Evolutionary conservation across 2,797 vertebrate genomes (phyloP).

Genomic region (Capromys pilorides): DNA sequence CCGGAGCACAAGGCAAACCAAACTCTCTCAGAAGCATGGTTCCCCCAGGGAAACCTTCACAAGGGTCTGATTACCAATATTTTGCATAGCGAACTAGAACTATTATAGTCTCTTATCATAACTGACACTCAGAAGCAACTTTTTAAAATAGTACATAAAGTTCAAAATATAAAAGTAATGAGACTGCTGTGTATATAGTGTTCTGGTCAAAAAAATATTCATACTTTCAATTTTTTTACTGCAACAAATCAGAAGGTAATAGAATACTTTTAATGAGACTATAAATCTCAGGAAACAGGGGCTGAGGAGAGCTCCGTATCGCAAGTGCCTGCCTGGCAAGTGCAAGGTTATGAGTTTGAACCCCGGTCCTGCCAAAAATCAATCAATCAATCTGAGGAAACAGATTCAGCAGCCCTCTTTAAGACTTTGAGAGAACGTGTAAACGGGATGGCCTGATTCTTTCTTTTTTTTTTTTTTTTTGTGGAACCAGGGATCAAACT

Average conservation of each 20-base stretch:
- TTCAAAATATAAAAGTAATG: neutral
- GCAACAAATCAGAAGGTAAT: conserved; percentile 2
- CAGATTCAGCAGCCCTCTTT: too few species aligned
- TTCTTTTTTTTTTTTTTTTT: too few species aligned
- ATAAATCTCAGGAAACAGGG: conserved; percentile 30
- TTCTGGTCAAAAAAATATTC: neutral
- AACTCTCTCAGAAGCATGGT: neutral
- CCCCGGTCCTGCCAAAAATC: too few species aligned
- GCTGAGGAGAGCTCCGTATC: too few species aligned
- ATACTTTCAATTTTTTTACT: conserved; percentile 25
- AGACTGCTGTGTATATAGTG: neutral
- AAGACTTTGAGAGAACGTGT: too few species aligned
- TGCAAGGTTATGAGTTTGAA: too few species aligned
- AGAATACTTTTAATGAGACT: conserved; percentile 22
- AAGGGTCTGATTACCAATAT: neutral
- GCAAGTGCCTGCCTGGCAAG: too few species aligned
- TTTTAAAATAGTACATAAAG: conserved; percentile 3
- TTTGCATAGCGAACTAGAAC: neutral
- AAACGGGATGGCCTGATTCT: too few species aligned
- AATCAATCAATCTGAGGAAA: too few species aligned
- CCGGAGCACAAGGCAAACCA: neutral
- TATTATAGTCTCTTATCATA: neutral
- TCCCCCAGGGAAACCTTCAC: neutral
- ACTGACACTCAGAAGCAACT: neutral
- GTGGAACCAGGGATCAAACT: too few species aligned